phyloP scores from a whole-genome alignment of 2,888 invertebrate species.

The Chloroclystis v-ata region DNA sequence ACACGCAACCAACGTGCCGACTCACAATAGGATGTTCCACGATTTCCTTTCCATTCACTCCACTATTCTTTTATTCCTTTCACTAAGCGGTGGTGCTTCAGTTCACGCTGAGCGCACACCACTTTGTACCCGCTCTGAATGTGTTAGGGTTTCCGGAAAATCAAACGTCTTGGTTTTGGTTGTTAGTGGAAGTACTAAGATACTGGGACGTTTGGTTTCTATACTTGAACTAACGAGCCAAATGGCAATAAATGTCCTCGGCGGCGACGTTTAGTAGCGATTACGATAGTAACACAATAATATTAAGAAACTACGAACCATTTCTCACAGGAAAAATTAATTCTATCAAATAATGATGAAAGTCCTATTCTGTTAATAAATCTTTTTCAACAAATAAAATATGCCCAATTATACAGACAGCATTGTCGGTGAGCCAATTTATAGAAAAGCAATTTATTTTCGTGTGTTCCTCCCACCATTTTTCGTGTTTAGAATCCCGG shows the following conservation, averaged over 20 bases:
- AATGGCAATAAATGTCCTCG: too few species aligned
- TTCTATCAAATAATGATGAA: too few species aligned
- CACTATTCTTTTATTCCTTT: not conserved
- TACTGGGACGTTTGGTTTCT: too few species aligned
- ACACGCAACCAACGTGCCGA: conserved; percentile 8
- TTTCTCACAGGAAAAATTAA: too few species aligned
- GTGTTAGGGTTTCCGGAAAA: conserved; percentile 3
- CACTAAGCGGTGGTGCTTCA: conserved; percentile 7
- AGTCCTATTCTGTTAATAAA: too few species aligned
- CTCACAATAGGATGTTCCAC: conserved; percentile 7
- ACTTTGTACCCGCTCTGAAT: conserved; percentile 6
- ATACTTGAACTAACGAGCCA: too few species aligned
- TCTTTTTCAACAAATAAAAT: not conserved
- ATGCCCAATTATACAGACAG: not conserved
- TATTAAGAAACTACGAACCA: too few species aligned
- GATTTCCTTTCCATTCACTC: not conserved
- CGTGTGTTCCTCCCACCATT: conserved; percentile 18
- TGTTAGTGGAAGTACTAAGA: not conserved
- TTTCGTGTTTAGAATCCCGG: conserved; percentile 28
- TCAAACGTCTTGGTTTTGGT: too few species aligned
- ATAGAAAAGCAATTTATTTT: conserved; percentile 27
- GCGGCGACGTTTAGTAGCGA: too few species aligned
- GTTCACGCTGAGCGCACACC: conserved; percentile 15
- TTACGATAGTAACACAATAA: too few species aligned
- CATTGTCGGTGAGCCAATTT: conserved; percentile 15